A percentile compares a stretch with the other conserved stretches of the same genome.
Evolutionary conservation across 2,888 invertebrate genomes (phyloP).

Genomic region (Eubasilissa splendida): DNA sequence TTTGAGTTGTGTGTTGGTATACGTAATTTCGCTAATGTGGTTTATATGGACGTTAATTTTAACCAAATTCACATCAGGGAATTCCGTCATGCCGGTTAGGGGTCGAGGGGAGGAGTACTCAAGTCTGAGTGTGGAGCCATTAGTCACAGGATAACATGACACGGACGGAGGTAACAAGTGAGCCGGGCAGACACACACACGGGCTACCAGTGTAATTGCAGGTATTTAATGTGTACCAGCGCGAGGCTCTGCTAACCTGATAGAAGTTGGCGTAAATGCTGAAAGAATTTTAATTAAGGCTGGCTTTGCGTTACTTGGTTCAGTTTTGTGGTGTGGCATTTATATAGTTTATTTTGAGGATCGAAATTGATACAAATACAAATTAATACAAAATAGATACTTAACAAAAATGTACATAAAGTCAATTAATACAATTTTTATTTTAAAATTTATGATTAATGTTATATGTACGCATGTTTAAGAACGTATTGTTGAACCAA

Average conservation of each 20-base stretch:
- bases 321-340: not conserved
- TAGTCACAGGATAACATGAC: slow-evolving; percentile 58
- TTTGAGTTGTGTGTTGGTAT: slow-evolving; percentile 23
- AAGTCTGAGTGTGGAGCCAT: slow-evolving; percentile 53
- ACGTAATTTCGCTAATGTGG: slow-evolving; percentile 46
- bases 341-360: not conserved
- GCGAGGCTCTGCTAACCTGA: slow-evolving; percentile 8
- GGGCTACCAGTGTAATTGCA: slow-evolving; percentile 47
- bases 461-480: too few relatives aligned
- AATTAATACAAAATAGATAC: not conserved
- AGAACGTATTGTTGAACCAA: too few relatives aligned
- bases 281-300: slow-evolving; percentile 50
- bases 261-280: slow-evolving; percentile 25
- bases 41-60: slow-evolving; percentile 49
- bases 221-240: slow-evolving; percentile 41
- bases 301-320: not conserved
- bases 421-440: too few relatives aligned
- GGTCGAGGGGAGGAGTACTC: slow-evolving; percentile 45
- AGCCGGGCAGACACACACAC: slow-evolving; percentile 44
- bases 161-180: slow-evolving; percentile 56
- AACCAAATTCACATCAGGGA: slow-evolving; percentile 54
- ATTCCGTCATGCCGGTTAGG: slow-evolving; percentile 50
- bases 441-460: too few relatives aligned
- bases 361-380: not conserved
- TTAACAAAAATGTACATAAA: too few relatives aligned